phyloP scores from a whole-genome alignment of 2,113 vertebrate genomes.

The Gallinago media region DNA sequence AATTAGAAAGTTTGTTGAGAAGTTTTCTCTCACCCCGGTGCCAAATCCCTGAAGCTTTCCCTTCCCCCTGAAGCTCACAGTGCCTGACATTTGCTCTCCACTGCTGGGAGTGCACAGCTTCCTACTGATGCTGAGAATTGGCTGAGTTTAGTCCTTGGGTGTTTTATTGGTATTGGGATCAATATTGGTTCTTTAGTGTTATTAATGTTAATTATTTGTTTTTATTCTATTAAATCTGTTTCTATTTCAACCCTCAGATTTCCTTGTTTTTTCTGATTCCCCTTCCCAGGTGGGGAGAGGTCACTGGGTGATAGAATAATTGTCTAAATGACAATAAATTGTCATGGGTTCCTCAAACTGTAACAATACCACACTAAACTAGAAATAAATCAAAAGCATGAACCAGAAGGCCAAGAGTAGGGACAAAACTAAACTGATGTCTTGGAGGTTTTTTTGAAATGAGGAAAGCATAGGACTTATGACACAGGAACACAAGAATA shows the following conservation, averaged over 20 bases:
- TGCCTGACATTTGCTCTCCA: background rate
- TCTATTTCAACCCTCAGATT: background rate
- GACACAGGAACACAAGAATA: background rate
- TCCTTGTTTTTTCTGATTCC: background rate
- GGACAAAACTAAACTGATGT: background rate
- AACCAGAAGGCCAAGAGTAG: background rate
- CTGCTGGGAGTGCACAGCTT: background rate
- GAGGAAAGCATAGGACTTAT: background rate
- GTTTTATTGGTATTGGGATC: background rate
- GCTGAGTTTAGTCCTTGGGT: background rate
- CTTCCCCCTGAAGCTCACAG: background rate
- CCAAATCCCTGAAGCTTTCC: background rate
- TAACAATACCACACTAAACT: background rate
- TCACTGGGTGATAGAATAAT: background rate
- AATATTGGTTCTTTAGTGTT: background rate
- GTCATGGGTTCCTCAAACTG: background rate
- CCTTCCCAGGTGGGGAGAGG: background rate
- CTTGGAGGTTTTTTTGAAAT: background rate
- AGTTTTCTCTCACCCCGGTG: background rate
- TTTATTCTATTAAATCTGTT: background rate
- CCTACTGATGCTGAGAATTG: background rate
- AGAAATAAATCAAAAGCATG: background rate
- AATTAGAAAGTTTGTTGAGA: background rate
- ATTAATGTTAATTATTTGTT: background rate
- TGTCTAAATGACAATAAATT: background rate